Evolutionary conservation across 1,140 invertebrate species (phyloP).

Genomic region (Archegozetes longisetosus): DNA sequence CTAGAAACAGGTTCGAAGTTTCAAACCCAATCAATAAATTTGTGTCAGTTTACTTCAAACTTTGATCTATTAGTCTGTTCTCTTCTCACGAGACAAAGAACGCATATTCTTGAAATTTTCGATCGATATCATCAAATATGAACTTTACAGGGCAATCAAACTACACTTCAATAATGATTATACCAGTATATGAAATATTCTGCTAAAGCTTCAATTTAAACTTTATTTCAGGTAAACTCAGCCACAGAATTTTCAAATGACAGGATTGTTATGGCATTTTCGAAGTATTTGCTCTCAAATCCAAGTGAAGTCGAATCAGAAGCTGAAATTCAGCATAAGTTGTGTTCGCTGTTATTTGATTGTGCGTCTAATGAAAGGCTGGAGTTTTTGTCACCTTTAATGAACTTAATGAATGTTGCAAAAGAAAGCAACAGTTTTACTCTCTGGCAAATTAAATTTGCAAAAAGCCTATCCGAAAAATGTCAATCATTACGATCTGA

Average conservation of each 20-base stretch:
- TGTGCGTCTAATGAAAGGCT: constrained; percentile 70
- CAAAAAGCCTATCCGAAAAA: neutral
- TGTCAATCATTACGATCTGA: neutral
- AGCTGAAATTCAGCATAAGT: constrained; percentile 37
- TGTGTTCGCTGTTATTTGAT: constrained; percentile 63
- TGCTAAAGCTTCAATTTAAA: constrained; percentile 14
- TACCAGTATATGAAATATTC: constrained; percentile 13
- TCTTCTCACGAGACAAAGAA: too few species aligned
- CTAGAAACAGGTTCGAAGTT: too few species aligned
- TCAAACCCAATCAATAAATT: too few species aligned
- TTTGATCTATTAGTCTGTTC: too few species aligned
- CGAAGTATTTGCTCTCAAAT: constrained; percentile 41
- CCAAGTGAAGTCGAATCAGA: constrained; percentile 20
- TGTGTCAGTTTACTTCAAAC: too few species aligned
- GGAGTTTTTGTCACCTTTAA: constrained; percentile 46
- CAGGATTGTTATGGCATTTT: constrained; percentile 34
- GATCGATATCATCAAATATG: constrained; percentile 6
- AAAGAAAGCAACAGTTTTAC: neutral
- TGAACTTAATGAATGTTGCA: constrained; percentile 6
- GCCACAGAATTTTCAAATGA: constrained; percentile 38
- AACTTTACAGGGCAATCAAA: constrained; percentile 10
- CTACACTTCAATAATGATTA: neutral
- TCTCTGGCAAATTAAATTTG: constrained; percentile 10
- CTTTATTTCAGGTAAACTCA: constrained; percentile 26
- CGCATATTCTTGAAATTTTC: too few species aligned